Evolutionary conservation across 2,113 vertebrate genomes (phyloP), one percentile per base, ranked within the genome.

Genomic region (Phaetusa simplex): DNA sequence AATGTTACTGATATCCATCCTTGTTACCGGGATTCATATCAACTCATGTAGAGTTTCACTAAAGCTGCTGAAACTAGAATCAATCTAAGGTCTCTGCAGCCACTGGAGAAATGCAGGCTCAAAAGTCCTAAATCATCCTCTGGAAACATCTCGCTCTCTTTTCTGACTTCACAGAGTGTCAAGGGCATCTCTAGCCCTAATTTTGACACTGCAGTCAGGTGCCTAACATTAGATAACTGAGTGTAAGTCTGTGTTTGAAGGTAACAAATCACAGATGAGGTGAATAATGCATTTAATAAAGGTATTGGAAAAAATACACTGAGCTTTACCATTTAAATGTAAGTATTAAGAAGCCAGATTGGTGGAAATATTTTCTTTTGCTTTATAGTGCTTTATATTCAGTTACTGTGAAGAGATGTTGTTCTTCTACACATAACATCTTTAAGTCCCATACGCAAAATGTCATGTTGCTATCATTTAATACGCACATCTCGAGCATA

Each of bases 401-500:
- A 56, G 61, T 76, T 92, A 32, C 24, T 50, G 20, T 71, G 59
- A 90, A 69, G 62, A 70, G 10, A 26, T 45, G 21, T 3, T 85
- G 4, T 52, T 89, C 15, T 55, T 82, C 52, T 32, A 23, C 22
- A 53, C 3, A 2, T 29, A 58, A 42, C 14, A 32, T 27, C 24
- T 77, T 80, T 59, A 88, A 77, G 40, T 66, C 7, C 12, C 22
- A 12, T 38, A 49, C 50, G 32, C 27, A 73, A 88, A 92, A 40
- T 22, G 10, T 45, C 3, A 1, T 36, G 6, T 8, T 52, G 47
- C 9, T 62, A 7, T 45, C 11, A 2, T 83, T 83, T 66, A 77
- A 38, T 15, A 42, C 4, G 36, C 40, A 64, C 7, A 38, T 7
- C 24, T 83, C 0, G 0, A 73, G 6, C 26, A 42, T 16, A 45